Conservation (phyloP, 2,888 invertebrate species). For the Azorinus chamasolen region DNA sequence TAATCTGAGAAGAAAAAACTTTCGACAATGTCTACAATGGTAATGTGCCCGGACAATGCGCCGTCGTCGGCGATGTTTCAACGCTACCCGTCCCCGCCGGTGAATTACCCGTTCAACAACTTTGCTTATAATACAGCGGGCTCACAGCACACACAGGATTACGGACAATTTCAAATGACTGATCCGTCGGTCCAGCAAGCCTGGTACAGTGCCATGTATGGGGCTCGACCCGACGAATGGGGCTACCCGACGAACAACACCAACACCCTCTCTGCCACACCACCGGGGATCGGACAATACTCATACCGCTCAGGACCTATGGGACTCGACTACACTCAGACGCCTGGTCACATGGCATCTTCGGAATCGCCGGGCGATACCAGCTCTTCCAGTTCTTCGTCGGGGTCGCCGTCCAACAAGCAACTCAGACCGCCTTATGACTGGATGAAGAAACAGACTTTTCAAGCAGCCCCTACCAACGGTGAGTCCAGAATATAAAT, state of each 20-base stretch:
- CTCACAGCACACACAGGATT: conserved; percentile 66
- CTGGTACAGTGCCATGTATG: conserved; percentile 69
- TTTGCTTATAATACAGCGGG: conserved; percentile 51
- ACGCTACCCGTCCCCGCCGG: conserved; percentile 66
- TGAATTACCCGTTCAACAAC: conserved; percentile 57
- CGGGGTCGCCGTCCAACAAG: conserved; percentile 74
- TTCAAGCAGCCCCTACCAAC: conserved; percentile 72
- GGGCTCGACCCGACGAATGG: conserved; percentile 75
- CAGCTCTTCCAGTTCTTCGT: conserved; percentile 63
- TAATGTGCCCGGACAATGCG: conserved; percentile 65
- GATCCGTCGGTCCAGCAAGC: conserved; percentile 68
- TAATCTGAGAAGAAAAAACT: background rate
- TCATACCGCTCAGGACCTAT: conserved; percentile 65
- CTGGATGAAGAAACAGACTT: conserved; percentile 83
- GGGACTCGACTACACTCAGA: conserved; percentile 67
- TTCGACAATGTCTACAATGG: conserved; percentile 59
- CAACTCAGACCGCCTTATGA: conserved; percentile 80
- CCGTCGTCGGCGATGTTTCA: conserved; percentile 62
- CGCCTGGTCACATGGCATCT: conserved; percentile 44
- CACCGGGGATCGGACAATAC: conserved; percentile 59
- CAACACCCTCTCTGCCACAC: conserved; percentile 49
- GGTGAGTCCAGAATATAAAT: conserved; percentile 72
- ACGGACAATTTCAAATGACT: conserved; percentile 60
- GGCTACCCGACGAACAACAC: conserved; percentile 56
- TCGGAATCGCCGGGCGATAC: conserved; percentile 68